phyloP scores from a whole-genome alignment of 1,140 invertebrate genomes.

The Neodiprion fabricii region DNA sequence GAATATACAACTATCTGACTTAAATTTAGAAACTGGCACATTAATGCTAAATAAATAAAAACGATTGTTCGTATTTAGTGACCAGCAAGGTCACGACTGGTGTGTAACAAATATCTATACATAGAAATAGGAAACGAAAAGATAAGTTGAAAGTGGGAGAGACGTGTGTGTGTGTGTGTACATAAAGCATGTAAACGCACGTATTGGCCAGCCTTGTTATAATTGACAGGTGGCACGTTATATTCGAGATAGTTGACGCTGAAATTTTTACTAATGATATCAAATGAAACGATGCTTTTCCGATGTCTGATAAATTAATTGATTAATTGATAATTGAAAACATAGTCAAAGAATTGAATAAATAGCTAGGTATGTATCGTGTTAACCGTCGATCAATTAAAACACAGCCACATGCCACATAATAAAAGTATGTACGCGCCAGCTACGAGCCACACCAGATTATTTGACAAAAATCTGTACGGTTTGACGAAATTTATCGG shows the following conservation, averaged over 20 bases:
- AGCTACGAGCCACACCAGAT: background rate
- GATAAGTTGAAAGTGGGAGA: conserved; percentile 12
- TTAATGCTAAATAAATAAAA: conserved; percentile 16
- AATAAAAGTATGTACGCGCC: background rate
- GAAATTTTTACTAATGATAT: conserved; percentile 57
- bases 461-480: background rate
- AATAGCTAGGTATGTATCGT: background rate
- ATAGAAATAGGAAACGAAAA: background rate
- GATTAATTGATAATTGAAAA: background rate
- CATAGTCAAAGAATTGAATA: background rate
- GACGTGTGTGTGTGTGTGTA: conserved; percentile 14
- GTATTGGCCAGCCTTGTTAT: conserved; percentile 15
- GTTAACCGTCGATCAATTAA: background rate
- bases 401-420: background rate
- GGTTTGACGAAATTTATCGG: background rate
- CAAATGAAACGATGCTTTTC: conserved; percentile 51
- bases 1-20: background rate
- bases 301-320: conserved; percentile 23
- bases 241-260: conserved; percentile 46
- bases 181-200: conserved; percentile 8
- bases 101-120: conserved; percentile 31
- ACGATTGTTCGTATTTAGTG: conserved; percentile 46
- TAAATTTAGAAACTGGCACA: background rate
- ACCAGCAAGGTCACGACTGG: conserved; percentile 32
- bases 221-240: conserved; percentile 25